Percentiles rank a stretch among this genome's conserved stretches.
These are phyloP conservation scores for Mimas tiliae DNA, from an alignment of 2,888 invertebrate species.

Conservation along the genomic window DNA sequence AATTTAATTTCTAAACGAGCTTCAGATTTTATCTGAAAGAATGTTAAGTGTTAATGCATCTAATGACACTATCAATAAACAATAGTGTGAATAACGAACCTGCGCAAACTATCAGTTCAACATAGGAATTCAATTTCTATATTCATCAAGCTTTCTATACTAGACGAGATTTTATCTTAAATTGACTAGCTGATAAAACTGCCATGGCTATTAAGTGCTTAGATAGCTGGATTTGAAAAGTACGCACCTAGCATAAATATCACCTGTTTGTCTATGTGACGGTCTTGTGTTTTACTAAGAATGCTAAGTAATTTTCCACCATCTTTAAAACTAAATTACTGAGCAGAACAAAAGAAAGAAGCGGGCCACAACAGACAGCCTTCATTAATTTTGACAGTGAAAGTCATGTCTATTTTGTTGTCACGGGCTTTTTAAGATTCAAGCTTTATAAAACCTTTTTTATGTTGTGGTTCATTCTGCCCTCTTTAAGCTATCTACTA, in stretches of 20 bases:
- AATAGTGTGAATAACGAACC: constrained; percentile 16
- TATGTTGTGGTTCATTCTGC: not conserved
- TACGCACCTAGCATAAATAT: constrained; percentile 36
- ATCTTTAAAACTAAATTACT: constrained; percentile 28
- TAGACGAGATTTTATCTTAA: constrained; percentile 49
- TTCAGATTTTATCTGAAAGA: constrained; percentile 5
- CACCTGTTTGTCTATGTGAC: constrained; percentile 25
- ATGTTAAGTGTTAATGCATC: constrained; percentile 5
- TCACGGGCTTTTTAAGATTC: constrained; percentile 3
- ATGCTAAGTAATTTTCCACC: constrained; percentile 14
- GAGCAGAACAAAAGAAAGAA: constrained; percentile 24
- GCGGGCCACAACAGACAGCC: constrained; percentile 35
- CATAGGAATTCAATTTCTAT: constrained; percentile 26
- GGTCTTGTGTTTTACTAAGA: constrained; percentile 7
- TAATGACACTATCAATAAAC: constrained; percentile 19
- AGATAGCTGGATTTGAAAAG: constrained; percentile 41
- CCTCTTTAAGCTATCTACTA: not conserved
- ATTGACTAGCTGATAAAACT: constrained; percentile 42
- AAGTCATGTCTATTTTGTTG: constrained; percentile 35
- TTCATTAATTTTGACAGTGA: constrained; percentile 45
- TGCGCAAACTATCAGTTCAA: not conserved
- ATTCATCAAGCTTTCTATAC: constrained; percentile 42
- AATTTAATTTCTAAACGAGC: not conserved
- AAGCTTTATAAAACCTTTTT: not conserved
- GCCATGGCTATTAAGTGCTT: constrained; percentile 44